phyloP scores from a whole-genome alignment of 2,113 vertebrate species.

The Tiliqua scincoides region DNA sequence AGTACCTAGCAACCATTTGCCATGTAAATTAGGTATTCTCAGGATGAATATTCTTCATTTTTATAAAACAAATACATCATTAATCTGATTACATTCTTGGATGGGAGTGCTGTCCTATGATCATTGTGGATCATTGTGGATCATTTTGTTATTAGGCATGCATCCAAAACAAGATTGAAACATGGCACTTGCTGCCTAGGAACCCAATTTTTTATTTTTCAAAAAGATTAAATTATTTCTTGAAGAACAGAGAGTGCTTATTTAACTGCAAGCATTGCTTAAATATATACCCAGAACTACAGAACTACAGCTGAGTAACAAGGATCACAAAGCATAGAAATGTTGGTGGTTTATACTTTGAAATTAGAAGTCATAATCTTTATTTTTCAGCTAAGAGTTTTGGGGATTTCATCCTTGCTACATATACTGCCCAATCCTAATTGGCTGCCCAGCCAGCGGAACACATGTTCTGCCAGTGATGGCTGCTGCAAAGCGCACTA shows the following conservation, averaged over 20 bases:
- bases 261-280: conserved; percentile 66
- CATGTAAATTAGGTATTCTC: conserved; percentile 81
- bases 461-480: no score
- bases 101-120: conserved; percentile 80
- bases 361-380: conserved; percentile 41
- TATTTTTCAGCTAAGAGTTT: conserved; percentile 29
- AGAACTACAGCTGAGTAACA: conserved; percentile 74
- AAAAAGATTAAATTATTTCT: neutral
- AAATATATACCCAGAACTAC: conserved; percentile 76
- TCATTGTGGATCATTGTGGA: conserved; percentile 83
- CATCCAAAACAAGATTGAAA: conserved; percentile 82
- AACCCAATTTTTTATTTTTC: conserved; percentile 45
- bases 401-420: conserved; percentile 55
- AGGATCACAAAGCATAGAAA: conserved; percentile 68
- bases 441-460: no score
- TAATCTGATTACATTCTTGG: conserved; percentile 93
- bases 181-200: conserved; percentile 74
- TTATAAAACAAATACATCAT: conserved; percentile 93
- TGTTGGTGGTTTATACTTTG: conserved; percentile 34
- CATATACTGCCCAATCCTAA: neutral
- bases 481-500: no score
- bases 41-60: conserved; percentile 85
- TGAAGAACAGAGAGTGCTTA: conserved; percentile 62
- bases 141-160: conserved; percentile 80
- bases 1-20: conserved; percentile 79